Evolutionary conservation across 2,888 invertebrate genomes (phyloP), one percentile per base, ranked within the genome.

Genomic region (Hemithea aestivaria): DNA sequence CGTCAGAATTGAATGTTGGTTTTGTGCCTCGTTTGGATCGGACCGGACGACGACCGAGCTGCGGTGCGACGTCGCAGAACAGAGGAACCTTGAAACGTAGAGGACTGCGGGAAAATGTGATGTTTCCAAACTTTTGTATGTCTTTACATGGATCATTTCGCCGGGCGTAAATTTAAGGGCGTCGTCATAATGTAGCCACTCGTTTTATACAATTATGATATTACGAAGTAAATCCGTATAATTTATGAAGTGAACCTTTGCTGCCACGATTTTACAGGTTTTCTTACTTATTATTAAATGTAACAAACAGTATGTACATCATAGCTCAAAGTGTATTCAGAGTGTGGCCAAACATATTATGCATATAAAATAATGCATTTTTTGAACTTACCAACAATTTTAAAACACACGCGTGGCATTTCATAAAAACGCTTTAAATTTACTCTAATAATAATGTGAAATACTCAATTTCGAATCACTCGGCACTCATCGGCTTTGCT

Each of bases 1-100:
- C 37, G 37, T 36, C 40, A 39, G 50, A 53, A 40, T 50, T 44
- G 22, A 23, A 43, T 36, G 29, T 41, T 25, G 9, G 27, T 45
- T 38, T 44, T 37, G 22, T 32, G 23, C 35, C 23, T 36, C 38
- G 34, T 41, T 35, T 35, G 38, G 27, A 16, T 5, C 16, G 16
- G 16, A 16, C 16, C 16, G 16, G 16, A 16, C 16, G 32, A 39
- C 41, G 29, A 28, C 10, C 22, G n/a, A 27, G 21, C 33, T 32
- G 24, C 20, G 16, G 10, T 25, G 20, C 10, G 16, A 26, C 7
- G 29, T 29, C 26, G 25, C 9, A 28, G 20, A n/a, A 10, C 11
- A 26, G 20, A 25, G 25, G 20, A 36, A 29, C 26, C 20, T 26
- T 8, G 9, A 10, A 20, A 10, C 20, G 21, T 31, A 23, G 21